These are phyloP conservation scores for Geopemphigus sp. DNA, from an alignment of 1,140 invertebrate species.

Conservation along the genomic window DNA sequence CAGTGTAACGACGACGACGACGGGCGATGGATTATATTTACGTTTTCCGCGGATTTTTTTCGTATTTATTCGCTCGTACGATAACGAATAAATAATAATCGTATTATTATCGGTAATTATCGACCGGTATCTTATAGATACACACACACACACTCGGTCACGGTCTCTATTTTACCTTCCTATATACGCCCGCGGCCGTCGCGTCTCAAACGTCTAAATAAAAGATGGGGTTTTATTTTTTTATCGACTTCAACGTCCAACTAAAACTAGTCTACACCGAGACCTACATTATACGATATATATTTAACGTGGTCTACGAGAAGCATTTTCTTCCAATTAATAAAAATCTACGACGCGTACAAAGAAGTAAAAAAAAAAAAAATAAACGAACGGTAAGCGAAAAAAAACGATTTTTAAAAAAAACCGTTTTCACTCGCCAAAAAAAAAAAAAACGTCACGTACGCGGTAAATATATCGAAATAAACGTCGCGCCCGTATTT, in stretches of 20 bases:
- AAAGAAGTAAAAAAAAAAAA: too few species aligned
- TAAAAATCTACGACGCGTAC: not conserved
- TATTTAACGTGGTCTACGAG: not conserved
- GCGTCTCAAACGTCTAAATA: slow-evolving; percentile 16
- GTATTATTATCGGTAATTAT: not conserved
- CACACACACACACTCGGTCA: not conserved
- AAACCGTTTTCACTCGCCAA: not conserved
- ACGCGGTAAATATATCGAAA: too few species aligned
- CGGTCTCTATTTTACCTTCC: not conserved
- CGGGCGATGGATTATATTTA: too few species aligned
- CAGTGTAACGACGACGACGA: too few species aligned
- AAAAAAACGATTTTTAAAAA: not conserved
- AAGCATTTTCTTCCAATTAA: not conserved
- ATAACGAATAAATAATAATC: not conserved
- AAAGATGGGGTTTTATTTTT: slow-evolving; percentile 17
- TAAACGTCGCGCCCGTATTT: too few species aligned
- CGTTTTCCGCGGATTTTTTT: not conserved
- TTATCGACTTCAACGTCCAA: not conserved
- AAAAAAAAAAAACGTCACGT: not conserved
- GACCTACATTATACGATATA: not conserved
- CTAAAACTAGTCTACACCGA: not conserved
- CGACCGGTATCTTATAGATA: not conserved
- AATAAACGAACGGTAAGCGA: too few species aligned
- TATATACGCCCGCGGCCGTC: not conserved
- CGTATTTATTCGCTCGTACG: not conserved